Conservation (phyloP, 1,140 invertebrate genomes). For the Drosophila repletoides region DNA sequence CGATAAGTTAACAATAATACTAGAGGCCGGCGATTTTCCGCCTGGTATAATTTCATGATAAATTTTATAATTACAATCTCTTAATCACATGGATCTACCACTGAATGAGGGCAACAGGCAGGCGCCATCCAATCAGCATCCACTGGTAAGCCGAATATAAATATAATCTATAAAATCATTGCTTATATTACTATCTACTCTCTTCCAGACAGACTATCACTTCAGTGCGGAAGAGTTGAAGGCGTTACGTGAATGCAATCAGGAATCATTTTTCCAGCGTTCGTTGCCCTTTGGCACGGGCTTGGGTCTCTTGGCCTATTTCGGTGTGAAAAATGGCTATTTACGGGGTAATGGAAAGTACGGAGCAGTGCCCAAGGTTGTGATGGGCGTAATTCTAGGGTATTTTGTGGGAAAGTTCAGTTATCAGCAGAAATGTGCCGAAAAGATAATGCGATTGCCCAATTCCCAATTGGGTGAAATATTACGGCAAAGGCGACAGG, state of each 20-base stretch:
- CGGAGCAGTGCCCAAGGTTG: constrained; percentile 87
- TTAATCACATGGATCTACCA: constrained; percentile 50
- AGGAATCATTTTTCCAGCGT: constrained; percentile 88
- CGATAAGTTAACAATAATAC: constrained; percentile 7
- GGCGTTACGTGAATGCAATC: constrained; percentile 88
- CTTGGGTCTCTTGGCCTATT: constrained; percentile 85
- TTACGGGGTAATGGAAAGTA: constrained; percentile 84
- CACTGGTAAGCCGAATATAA: constrained; percentile 36
- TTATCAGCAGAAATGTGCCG: constrained; percentile 88
- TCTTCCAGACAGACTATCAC: constrained; percentile 83
- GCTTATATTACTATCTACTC: constrained; percentile 9
- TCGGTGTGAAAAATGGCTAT: constrained; percentile 85
- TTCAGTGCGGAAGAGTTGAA: constrained; percentile 83
- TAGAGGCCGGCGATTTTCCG: constrained; percentile 23
- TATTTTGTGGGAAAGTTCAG: constrained; percentile 90
- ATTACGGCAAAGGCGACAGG: constrained; percentile 58
- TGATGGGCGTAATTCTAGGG: constrained; percentile 86
- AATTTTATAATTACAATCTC: background rate
- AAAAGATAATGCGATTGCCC: constrained; percentile 89
- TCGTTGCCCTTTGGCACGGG: constrained; percentile 86
- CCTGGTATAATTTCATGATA: constrained; percentile 27
- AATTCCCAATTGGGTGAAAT: constrained; percentile 74
- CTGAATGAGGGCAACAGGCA: constrained; percentile 32
- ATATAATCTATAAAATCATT: background rate
- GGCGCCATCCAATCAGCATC: constrained; percentile 42